Evolutionary conservation across 2,113 vertebrate species (phyloP), one percentile per base, ranked within the genome.

Genomic region (Oreotrochilus melanogaster): DNA sequence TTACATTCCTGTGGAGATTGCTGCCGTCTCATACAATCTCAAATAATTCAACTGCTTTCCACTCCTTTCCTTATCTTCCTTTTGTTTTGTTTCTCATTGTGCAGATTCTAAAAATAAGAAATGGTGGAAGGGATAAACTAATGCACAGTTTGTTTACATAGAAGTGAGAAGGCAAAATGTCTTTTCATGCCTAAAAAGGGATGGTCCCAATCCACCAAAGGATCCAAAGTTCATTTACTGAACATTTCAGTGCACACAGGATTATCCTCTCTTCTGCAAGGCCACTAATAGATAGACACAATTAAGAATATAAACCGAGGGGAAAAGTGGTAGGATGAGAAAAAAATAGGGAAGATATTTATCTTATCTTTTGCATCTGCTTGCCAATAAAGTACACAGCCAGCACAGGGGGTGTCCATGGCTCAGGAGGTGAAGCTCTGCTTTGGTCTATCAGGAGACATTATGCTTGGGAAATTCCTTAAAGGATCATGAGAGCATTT

Each of bases 1-100:
- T 92, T 91, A 64, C 53, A 28, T 93, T 95, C 86, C 58, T 94
- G 71, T 16, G 47, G 67, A 91, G 85, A 82, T 74, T 70, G 16
- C 37, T 83, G 56, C 5, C 85, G 39, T 88, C 85, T 97, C 78
- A 66, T 37, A 62, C 37, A 60, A 75, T 61, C 65, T 75, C 53
- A 64, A 82, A 89, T 43, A 91, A 76, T 92, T 82, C 33, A 62
- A 42, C 51, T 43, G 25, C 31, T 81, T 88, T 79, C 58, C 28
- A 37, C 50, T 62, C 18, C 19, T 82, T 88, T 57, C 91, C 85
- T 81, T 83, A 37, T 60, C 85, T 87, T 88, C 15, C 12, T 73
- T 91, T 25, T 70, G 16, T 72, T 95, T 93, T 42, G 12, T 27
- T 27, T 58, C 28, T 84, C 37, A 51, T 67, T 66, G 21, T 19